A percentile compares a stretch with the other conserved stretches of the same genome.
These are phyloP conservation scores for Eupithecia inturbata DNA, from an alignment of 2,888 invertebrate species.

Conservation along the genomic window DNA sequence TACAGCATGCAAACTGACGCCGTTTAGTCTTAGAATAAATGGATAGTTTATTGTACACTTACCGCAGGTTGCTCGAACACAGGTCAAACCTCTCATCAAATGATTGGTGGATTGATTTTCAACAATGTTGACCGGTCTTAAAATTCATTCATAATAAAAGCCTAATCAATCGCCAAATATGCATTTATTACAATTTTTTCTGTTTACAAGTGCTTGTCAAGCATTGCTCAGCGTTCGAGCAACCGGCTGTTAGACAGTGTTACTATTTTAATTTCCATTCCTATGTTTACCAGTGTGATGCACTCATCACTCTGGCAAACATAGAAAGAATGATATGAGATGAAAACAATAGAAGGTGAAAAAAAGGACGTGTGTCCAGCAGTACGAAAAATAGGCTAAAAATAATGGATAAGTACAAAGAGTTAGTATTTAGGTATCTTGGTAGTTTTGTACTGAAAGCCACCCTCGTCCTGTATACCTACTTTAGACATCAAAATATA, in stretches of 20 bases:
- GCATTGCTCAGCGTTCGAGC: background rate
- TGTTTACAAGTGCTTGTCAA: background rate
- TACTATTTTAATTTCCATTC: background rate
- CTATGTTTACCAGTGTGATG: background rate
- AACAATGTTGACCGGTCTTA: background rate
- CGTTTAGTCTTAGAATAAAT: slow-evolving; percentile 21
- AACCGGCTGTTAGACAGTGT: background rate
- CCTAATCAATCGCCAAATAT: background rate
- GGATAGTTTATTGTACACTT: background rate
- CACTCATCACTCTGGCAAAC: too few relatives aligned
- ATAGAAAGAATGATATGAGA: too few relatives aligned
- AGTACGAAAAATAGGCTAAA: background rate
- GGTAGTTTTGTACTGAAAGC: background rate
- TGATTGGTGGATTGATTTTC: background rate
- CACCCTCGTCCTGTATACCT: background rate
- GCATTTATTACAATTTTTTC: background rate
- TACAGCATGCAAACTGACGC: slow-evolving; percentile 65
- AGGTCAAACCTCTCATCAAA: background rate
- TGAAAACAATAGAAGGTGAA: too few relatives aligned
- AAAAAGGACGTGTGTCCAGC: background rate
- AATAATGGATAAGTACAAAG: background rate
- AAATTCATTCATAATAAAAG: background rate
- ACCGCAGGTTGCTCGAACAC: background rate
- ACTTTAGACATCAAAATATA: background rate
- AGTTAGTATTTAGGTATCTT: background rate